Evolutionary conservation across 2,888 invertebrate genomes (phyloP).

Genomic region (Drosophila paramelanica): DNA sequence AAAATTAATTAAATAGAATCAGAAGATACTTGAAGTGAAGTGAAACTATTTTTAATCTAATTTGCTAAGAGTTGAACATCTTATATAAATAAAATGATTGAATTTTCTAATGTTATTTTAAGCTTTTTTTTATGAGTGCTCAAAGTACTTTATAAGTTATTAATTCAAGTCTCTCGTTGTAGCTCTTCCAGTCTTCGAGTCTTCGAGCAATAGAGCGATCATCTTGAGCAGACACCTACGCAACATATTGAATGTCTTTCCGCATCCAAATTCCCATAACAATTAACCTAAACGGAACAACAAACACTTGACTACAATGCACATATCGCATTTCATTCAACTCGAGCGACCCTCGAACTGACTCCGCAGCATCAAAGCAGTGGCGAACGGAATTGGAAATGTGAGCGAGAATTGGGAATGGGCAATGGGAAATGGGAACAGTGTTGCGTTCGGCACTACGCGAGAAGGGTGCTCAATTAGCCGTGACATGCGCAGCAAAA

Average conservation of each 20-base stretch:
- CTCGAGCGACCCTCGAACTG: constrained; percentile 37
- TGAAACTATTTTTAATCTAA: too few relatives aligned
- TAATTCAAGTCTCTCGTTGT: background rate
- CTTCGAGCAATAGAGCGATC: constrained; percentile 44
- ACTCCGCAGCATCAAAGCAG: constrained; percentile 33
- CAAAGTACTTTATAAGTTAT: background rate
- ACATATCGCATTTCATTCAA: constrained; percentile 76
- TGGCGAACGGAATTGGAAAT: constrained; percentile 25
- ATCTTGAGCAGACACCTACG: constrained; percentile 26
- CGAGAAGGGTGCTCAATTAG: constrained; percentile 85
- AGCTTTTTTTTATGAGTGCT: background rate
- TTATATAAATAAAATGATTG: background rate
- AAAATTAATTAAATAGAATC: too few relatives aligned
- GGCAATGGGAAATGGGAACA: constrained; percentile 21
- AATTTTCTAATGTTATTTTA: background rate
- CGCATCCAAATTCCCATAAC: constrained; percentile 78
- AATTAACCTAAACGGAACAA: constrained; percentile 78
- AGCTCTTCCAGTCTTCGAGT: constrained; percentile 11
- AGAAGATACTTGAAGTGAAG: too few relatives aligned
- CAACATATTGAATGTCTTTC: constrained; percentile 17
- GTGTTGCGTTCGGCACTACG: constrained; percentile 71
- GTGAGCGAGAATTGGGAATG: constrained; percentile 11
- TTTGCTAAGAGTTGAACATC: too few relatives aligned
- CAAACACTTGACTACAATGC: constrained; percentile 78
- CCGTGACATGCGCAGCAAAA: constrained; percentile 82